Percentiles rank a stretch among this genome's conserved stretches.
These are phyloP conservation scores for Camarhynchus parvulus DNA, from an alignment of 2,113 vertebrate species.

Conservation along the genomic window DNA sequence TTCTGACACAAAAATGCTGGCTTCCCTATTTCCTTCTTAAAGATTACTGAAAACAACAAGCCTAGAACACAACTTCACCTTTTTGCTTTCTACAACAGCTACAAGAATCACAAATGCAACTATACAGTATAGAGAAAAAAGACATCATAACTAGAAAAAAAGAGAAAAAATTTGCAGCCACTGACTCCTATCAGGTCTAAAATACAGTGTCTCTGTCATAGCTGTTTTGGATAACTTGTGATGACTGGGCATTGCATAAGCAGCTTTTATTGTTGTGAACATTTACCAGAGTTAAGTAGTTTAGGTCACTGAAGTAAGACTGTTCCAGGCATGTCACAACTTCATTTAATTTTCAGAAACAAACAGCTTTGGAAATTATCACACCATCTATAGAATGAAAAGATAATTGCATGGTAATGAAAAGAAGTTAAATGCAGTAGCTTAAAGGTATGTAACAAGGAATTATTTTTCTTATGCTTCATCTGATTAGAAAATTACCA, in stretches of 20 bases:
- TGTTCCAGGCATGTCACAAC: constrained; percentile 5
- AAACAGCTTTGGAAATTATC: background rate
- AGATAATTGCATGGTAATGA: constrained; percentile 47
- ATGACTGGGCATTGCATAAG: background rate
- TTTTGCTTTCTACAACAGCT: background rate
- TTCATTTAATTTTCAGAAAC: constrained; percentile 22
- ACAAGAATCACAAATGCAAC: background rate
- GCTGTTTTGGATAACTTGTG: background rate
- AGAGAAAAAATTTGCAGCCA: background rate
- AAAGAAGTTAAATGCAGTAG: constrained; percentile 53
- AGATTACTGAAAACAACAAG: background rate
- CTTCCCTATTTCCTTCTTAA: background rate
- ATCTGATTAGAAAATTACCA: constrained; percentile 29
- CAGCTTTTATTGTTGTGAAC: background rate
- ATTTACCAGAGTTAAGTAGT: background rate
- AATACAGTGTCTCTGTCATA: background rate
- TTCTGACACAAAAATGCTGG: background rate
- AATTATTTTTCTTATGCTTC: constrained; percentile 39
- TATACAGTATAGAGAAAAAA: accelerated
- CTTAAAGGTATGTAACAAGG: constrained; percentile 14
- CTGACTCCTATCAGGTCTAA: background rate
- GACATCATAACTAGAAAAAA: background rate
- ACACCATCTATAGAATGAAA: background rate
- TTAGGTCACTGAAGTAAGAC: background rate
- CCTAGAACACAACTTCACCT: background rate